Evolutionary conservation across 53 echinoderm and acorn worm genomes (phyloP), one percentile per base, ranked within the genome.

Genomic region (Apostichopus leukothele): DNA sequence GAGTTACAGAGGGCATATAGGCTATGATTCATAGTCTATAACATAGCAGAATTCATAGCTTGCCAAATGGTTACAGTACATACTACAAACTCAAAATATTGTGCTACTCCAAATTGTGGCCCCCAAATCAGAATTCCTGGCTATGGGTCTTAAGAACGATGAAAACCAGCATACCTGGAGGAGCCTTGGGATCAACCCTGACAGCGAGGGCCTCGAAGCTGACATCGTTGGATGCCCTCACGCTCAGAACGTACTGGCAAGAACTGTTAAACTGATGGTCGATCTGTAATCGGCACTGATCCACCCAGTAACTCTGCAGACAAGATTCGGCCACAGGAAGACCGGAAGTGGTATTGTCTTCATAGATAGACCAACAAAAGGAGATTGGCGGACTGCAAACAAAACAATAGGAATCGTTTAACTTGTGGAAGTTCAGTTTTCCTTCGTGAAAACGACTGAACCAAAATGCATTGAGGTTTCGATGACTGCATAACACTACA

Each of bases 241-340:
- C 91, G 10, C 68, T 86, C 50, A 95, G 83, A 39, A 68, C 63
- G 16, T 91, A 89, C 55, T 55, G 51, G 20, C 91, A 88, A 26
- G 89, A 91, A 3, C 60, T 74, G 10, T 91, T 88, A 89, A 95
- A 95, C 74, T 75, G 51, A 23, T 91, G 89, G 1, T 75, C 75
- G 14, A 95, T 21, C 22, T 55, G 84, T n/a, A 71, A 63, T 1
- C 53, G 60, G 60, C 93, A 93, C 9, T 85, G 50, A 12, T 79
- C 55, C 18, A 16, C 19, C 22, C 55, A 60, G 60, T 59, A 85
- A 22, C 12, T 67, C 26, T 67, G 67, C 27, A 68, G 11, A 67
- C 85, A 85, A 50, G 63, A 67, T 67, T 68, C 66, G 22, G 50
- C 66, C 18, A 71, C 6, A 18, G 66, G 13, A n/a, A 85, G 16